These are phyloP conservation scores for Chalcis sispes DNA, from an alignment of 2,888 invertebrate species.

Conservation along the genomic window DNA sequence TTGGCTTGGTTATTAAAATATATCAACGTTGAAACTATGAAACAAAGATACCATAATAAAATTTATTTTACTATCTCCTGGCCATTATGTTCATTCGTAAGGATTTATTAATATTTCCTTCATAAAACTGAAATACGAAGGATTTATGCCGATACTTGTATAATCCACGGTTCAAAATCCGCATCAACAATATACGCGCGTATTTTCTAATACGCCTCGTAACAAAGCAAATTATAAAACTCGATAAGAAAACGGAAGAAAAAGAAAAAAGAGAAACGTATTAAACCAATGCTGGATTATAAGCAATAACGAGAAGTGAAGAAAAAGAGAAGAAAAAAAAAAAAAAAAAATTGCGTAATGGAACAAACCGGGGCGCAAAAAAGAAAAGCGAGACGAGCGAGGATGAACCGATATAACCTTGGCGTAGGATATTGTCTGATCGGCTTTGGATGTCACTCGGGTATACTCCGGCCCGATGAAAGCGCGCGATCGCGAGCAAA, in stretches of 20 bases:
- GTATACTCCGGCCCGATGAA: conserved; percentile 20
- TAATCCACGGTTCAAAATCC: conserved; percentile 6
- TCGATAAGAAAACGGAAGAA: conserved; percentile 1
- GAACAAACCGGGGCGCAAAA: background rate
- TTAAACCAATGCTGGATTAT: no score
- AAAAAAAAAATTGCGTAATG: background rate
- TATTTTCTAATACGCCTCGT: no score
- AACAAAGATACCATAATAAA: no score
- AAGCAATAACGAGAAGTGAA: background rate
- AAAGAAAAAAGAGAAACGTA: no score
- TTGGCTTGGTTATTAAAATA: no score
- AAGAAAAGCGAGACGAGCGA: no score
- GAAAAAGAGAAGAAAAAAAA: conserved; percentile 18
- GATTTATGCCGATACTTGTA: conserved; percentile 22
- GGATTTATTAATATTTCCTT: conserved; percentile 15
- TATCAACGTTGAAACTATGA: no score
- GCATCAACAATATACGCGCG: no score
- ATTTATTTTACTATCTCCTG: no score
- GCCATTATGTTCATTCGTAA: no score
- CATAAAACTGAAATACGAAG: background rate
- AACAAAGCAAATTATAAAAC: no score
- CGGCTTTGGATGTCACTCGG: conserved; percentile 52
- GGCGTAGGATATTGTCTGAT: conserved; percentile 50
- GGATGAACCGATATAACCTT: conserved; percentile 26
- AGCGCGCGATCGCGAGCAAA: conserved; percentile 31